Evolutionary conservation across 2,888 invertebrate genomes (phyloP).

Genomic region (Asteroscopus sphinx): DNA sequence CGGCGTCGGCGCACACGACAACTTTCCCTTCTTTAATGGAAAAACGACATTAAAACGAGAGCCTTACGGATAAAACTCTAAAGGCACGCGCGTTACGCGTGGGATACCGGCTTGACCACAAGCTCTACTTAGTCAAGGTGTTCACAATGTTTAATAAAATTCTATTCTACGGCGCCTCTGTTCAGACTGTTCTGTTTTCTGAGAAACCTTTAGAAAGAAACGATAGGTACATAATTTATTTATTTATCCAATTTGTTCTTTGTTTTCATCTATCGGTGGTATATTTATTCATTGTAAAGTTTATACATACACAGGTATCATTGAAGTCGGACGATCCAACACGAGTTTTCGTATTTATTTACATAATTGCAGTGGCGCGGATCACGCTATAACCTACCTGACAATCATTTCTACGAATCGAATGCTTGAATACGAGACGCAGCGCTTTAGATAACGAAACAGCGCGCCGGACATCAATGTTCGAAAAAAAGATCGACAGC

Average conservation of each 20-base stretch:
- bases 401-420: slow-evolving; percentile 61
- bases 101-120: slow-evolving; percentile 70
- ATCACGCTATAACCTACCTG: slow-evolving; percentile 63
- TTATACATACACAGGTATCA: slow-evolving; percentile 27
- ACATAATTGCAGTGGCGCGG: slow-evolving; percentile 63
- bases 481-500: slow-evolving; percentile 55
- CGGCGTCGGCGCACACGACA: slow-evolving; percentile 76
- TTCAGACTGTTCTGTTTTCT: slow-evolving; percentile 35
- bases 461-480: slow-evolving; percentile 54
- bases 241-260: slow-evolving; percentile 3
- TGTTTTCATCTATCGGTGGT: slow-evolving; percentile 12
- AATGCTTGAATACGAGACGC: slow-evolving; percentile 54
- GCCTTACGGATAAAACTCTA: slow-evolving; percentile 77
- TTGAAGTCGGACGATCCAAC: slow-evolving; percentile 39
- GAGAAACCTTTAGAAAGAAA: slow-evolving; percentile 23
- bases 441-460: slow-evolving; percentile 61
- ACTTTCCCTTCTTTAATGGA: slow-evolving; percentile 87
- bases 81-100: slow-evolving; percentile 66
- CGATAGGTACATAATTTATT: background rate
- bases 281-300: slow-evolving; percentile 18
- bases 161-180: slow-evolving; percentile 24
- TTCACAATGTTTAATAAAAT: slow-evolving; percentile 60
- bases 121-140: slow-evolving; percentile 58
- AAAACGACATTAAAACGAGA: slow-evolving; percentile 81
- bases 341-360: slow-evolving; percentile 63